Evolutionary conservation across 2,797 vertebrate species (phyloP).

Genomic region (Myotis daubentonii): DNA sequence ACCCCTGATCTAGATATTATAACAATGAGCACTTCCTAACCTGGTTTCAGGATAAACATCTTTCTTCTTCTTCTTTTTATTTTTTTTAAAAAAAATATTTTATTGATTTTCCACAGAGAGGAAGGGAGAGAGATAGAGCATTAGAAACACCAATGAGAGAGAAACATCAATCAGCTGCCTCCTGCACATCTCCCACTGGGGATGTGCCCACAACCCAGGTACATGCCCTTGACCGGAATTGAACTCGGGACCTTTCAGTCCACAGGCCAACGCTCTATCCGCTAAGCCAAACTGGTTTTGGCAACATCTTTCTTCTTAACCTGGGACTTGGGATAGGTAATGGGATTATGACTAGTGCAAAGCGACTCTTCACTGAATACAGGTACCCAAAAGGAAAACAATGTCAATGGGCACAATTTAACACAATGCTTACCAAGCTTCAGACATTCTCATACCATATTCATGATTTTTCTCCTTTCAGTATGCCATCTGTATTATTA

Average conservation of each 20-base stretch:
- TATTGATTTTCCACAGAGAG: too few species aligned
- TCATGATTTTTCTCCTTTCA: not conserved
- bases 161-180: too few species aligned
- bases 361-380: not conserved
- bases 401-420: not conserved
- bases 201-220: too few species aligned
- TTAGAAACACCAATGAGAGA: too few species aligned
- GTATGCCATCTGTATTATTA: not conserved
- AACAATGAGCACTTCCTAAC: not conserved
- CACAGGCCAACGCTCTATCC: too few species aligned
- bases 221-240: too few species aligned
- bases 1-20: not conserved
- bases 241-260: too few species aligned
- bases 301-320: not conserved
- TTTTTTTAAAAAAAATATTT: too few species aligned
- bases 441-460: not conserved
- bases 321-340: not conserved
- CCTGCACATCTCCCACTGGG: too few species aligned
- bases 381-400: not conserved
- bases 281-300: too few species aligned
- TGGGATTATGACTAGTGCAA: not conserved
- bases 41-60: not conserved
- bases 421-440: not conserved
- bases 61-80: too few species aligned
- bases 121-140: too few species aligned